phyloP scores from a whole-genome alignment of 2,113 vertebrate species.

The Engystomops pustulosus region DNA sequence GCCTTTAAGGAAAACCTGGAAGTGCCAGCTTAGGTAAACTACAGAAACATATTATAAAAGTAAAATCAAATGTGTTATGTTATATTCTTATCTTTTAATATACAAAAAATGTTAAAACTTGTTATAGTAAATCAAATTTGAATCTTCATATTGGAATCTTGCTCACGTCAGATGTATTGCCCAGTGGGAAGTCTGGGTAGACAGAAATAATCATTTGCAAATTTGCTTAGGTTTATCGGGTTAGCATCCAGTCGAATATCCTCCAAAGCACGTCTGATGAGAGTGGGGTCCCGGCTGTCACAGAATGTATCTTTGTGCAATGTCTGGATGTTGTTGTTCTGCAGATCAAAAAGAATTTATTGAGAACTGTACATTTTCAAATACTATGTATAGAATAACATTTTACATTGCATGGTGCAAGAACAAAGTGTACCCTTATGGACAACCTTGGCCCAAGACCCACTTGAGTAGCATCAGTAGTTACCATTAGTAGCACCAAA shows the following conservation, averaged over 20 bases:
- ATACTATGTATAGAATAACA: background rate
- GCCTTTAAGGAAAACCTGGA: no score
- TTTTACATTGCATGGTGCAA: no score
- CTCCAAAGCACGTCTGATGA: constrained; percentile 74
- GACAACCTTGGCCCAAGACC: no score
- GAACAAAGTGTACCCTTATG: no score
- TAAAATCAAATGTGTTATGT: background rate
- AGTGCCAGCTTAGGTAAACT: no score
- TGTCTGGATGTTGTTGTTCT: constrained; percentile 82
- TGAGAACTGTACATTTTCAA: background rate
- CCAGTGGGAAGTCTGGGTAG: constrained; percentile 80
- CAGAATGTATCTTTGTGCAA: constrained; percentile 79
- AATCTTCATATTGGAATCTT: background rate
- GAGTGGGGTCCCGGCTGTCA: constrained; percentile 66
- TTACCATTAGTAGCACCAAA: no score
- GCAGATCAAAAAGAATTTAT: background rate
- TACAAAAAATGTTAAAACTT: background rate
- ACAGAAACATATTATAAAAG: no score
- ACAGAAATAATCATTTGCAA: constrained; percentile 76
- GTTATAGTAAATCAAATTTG: background rate
- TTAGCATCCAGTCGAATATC: constrained; percentile 82
- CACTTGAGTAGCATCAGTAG: no score
- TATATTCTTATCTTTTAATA: background rate
- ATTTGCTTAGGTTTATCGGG: constrained; percentile 80
- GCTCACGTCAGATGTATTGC: constrained; percentile 64